A percentile compares a stretch with the other conserved stretches of the same genome.
Conservation (phyloP, 1,140 invertebrate genomes). For the Cryptotermes secundus region DNA sequence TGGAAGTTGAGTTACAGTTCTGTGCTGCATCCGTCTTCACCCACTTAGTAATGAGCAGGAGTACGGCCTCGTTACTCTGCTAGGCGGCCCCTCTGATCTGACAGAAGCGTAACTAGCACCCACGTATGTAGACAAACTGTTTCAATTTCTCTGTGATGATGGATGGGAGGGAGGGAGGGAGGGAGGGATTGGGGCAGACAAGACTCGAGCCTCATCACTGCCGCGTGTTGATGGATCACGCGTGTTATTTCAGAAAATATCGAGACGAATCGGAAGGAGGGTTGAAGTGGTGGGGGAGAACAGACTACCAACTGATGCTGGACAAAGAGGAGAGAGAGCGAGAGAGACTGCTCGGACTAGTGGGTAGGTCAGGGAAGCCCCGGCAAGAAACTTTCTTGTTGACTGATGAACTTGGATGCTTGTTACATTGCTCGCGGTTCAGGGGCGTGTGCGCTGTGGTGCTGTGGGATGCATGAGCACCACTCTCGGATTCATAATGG, state of each 20-base stretch:
- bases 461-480: too few species aligned
- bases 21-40: too few species aligned
- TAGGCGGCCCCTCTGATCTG: not conserved
- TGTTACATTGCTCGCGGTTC: too few species aligned
- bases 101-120: too few species aligned
- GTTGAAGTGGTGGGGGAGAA: too few species aligned
- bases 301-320: not conserved
- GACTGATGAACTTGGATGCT: too few species aligned
- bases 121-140: not conserved
- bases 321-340: not conserved
- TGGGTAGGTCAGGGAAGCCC: not conserved
- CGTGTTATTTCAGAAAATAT: not conserved
- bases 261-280: not conserved
- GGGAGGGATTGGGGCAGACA: not conserved
- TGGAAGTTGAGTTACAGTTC: too few species aligned
- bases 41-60: not conserved
- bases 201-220: not conserved
- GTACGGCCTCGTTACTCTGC: not conserved
- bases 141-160: constrained; percentile 1
- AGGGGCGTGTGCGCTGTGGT: too few species aligned
- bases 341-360: too few species aligned
- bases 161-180: not conserved
- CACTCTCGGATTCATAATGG: too few species aligned
- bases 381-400: too few species aligned
- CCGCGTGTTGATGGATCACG: not conserved